Evolutionary conservation across 2,888 invertebrate species (phyloP).

Genomic region (Busseola fusca): DNA sequence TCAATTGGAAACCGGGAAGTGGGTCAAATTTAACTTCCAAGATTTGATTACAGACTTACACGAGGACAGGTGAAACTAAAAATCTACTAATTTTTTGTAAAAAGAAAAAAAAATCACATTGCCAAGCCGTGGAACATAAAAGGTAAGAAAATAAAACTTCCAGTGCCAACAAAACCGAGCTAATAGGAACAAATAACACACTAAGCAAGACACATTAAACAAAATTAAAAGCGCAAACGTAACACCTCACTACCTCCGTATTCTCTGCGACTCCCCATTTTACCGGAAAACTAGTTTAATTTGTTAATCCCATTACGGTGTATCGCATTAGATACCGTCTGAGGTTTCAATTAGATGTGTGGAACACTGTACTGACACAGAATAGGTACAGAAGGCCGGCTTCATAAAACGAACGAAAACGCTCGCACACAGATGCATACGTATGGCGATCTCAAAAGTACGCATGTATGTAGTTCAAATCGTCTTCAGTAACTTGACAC

Average conservation of each 20-base stretch:
- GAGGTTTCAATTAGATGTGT: conserved; percentile 57
- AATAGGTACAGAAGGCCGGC: conserved; percentile 2
- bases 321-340: conserved; percentile 51
- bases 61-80: not conserved
- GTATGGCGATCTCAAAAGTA: too few relatives aligned
- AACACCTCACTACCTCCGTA: conserved; percentile 24
- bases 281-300: conserved; percentile 55
- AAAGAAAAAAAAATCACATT: not conserved
- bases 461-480: too few relatives aligned
- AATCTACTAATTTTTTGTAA: too few relatives aligned
- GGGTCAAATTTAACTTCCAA: too few relatives aligned
- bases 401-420: too few relatives aligned
- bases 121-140: not conserved
- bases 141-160: not conserved
- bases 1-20: too few relatives aligned
- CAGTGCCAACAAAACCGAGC: conserved; percentile 8
- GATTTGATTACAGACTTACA: not conserved
- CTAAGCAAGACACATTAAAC: conserved; percentile 21
- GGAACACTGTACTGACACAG: conserved; percentile 5
- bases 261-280: conserved; percentile 38
- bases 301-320: conserved; percentile 56
- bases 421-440: too few relatives aligned
- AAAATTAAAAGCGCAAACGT: conserved; percentile 46
- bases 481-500: too few relatives aligned
- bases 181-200: conserved; percentile 16